A percentile compares a stretch with the other conserved stretches of the same genome.
Conservation (phyloP, 1,140 invertebrate genomes). For the Nebria ingens region DNA sequence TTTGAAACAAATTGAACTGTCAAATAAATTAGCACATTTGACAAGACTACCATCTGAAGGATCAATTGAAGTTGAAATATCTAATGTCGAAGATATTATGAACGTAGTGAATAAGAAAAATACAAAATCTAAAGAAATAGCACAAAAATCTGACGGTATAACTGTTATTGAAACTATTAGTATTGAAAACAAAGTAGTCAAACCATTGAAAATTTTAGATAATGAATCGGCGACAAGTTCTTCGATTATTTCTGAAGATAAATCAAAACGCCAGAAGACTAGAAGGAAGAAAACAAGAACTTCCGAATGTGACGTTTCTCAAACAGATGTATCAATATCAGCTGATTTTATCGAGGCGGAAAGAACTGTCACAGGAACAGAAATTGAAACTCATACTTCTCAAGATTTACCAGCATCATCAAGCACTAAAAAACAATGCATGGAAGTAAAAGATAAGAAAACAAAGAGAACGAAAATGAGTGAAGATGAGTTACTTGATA, state of each 20-base stretch:
- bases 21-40: not conserved
- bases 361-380: not conserved
- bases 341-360: not conserved
- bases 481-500: not conserved
- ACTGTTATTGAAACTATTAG: not conserved
- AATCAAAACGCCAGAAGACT: not conserved
- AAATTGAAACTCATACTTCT: not conserved
- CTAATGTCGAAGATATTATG: conserved; percentile 6
- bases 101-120: not conserved
- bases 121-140: not conserved
- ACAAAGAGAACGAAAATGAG: not conserved
- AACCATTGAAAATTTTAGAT: not conserved
- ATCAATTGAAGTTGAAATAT: not conserved
- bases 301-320: not conserved
- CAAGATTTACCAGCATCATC: not conserved
- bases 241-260: not conserved
- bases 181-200: not conserved
- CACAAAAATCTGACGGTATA: not conserved
- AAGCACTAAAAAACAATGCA: not conserved
- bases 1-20: not conserved
- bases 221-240: not conserved
- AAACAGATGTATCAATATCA: not conserved
- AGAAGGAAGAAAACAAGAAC: not conserved
- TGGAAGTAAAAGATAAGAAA: not conserved
- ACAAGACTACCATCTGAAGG: conserved; percentile 1